These are phyloP conservation scores for Argyra leucocephala DNA, from an alignment of 2,888 invertebrate species.

Conservation along the genomic window DNA sequence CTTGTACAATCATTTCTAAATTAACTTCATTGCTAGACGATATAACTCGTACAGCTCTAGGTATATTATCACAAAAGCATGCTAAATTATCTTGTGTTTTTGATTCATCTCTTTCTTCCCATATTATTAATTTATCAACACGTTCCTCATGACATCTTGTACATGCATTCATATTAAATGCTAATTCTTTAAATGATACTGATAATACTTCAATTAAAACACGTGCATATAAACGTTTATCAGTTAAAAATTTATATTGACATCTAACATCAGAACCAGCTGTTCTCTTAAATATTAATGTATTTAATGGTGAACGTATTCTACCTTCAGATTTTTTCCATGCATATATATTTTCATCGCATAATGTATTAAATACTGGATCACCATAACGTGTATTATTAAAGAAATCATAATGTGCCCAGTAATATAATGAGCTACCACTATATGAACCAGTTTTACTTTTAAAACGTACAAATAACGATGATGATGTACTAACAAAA, in stretches of 20 bases:
- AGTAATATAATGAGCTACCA: slow-evolving; percentile 87
- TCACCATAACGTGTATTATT: slow-evolving; percentile 81
- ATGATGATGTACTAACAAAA: slow-evolving; percentile 79
- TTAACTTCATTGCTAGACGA: slow-evolving; percentile 73
- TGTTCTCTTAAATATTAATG: slow-evolving; percentile 72
- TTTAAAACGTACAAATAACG: slow-evolving; percentile 79
- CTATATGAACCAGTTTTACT: slow-evolving; percentile 88
- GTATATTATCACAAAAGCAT: slow-evolving; percentile 61
- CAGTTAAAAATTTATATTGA: slow-evolving; percentile 74
- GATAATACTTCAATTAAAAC: slow-evolving; percentile 65
- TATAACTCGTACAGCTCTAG: slow-evolving; percentile 56
- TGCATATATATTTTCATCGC: slow-evolving; percentile 79
- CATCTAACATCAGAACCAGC: slow-evolving; percentile 69
- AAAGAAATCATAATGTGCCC: slow-evolving; percentile 91
- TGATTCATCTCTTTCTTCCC: slow-evolving; percentile 63
- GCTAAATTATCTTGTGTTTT: slow-evolving; percentile 58
- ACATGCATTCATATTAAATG: slow-evolving; percentile 69
- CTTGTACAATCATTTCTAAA: slow-evolving; percentile 72
- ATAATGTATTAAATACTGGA: slow-evolving; percentile 67
- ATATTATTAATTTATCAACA: slow-evolving; percentile 71
- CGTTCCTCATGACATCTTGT: slow-evolving; percentile 79
- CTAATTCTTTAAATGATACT: slow-evolving; percentile 76
- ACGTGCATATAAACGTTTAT: slow-evolving; percentile 68
- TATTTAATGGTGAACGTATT: slow-evolving; percentile 74
- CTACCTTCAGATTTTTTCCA: slow-evolving; percentile 70